These are phyloP conservation scores for Dimorphilus gyrociliatus DNA, from an alignment of 2,888 invertebrate species.

Conservation along the genomic window DNA sequence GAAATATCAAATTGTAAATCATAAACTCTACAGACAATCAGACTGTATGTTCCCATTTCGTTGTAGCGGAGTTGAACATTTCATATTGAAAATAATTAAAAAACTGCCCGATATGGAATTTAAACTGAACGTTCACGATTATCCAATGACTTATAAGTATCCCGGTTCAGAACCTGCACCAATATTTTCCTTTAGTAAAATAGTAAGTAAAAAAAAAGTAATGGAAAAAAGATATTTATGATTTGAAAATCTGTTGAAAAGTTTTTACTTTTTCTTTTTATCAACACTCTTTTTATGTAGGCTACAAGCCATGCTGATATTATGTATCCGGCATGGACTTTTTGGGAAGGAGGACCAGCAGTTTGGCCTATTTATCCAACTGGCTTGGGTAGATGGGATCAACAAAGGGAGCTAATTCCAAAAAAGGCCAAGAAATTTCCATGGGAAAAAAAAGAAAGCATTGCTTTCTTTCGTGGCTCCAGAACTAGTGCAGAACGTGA, in stretches of 20 bases:
- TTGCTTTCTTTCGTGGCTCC: conserved; percentile 74
- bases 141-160: conserved; percentile 62
- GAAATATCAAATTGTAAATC: conserved; percentile 64
- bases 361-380: conserved; percentile 71
- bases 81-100: conserved; percentile 51
- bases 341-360: conserved; percentile 96
- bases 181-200: conserved; percentile 91
- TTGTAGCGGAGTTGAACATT: conserved; percentile 77
- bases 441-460: conserved; percentile 56
- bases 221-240: neutral
- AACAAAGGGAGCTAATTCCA: conserved; percentile 54
- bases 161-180: conserved; percentile 49
- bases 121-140: conserved; percentile 73
- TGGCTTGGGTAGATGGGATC: conserved; percentile 84
- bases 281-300: no score
- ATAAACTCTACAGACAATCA: conserved; percentile 60
- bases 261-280: no score
- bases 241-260: neutral
- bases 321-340: conserved; percentile 83
- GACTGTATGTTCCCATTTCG: conserved; percentile 81
- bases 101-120: conserved; percentile 67
- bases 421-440: conserved; percentile 49
- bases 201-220: conserved; percentile 30
- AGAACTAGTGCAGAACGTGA: conserved; percentile 81
- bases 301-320: conserved; percentile 67